A percentile compares a stretch with the other conserved stretches of the same genome.
These are phyloP conservation scores for Platichthys stellatus DNA, from an alignment of 2,113 vertebrate species.

Conservation along the genomic window DNA sequence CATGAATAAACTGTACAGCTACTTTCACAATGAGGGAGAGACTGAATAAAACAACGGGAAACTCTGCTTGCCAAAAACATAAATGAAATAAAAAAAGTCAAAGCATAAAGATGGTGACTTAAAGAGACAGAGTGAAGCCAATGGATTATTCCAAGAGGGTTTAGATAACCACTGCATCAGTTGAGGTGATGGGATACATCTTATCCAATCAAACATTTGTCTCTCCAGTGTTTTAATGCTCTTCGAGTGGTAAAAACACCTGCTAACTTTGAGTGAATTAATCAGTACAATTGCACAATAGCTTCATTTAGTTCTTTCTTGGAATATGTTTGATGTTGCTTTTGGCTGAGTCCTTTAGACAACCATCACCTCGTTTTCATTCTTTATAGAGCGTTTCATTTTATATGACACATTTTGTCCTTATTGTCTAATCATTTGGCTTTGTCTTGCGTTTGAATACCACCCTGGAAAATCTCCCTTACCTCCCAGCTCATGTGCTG, in stretches of 20 bases:
- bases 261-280: background rate
- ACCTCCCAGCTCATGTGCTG: background rate
- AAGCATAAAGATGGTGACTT: constrained; percentile 10
- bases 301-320: background rate
- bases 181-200: constrained; percentile 4
- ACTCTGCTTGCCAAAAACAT: constrained; percentile 14
- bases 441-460: constrained; percentile 3
- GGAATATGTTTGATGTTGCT: too few species aligned
- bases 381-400: background rate
- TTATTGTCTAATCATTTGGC: background rate
- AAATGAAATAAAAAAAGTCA: constrained; percentile 10
- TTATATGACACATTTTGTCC: background rate
- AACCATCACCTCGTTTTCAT: background rate
- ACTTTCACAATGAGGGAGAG: background rate
- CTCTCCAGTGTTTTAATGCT: background rate
- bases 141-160: background rate
- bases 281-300: background rate
- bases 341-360: background rate
- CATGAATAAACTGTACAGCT: background rate
- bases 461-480: background rate
- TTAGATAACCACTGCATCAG: background rate
- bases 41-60: constrained; percentile 23
- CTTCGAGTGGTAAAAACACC: background rate
- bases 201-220: background rate
- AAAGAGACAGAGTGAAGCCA: background rate